Evolutionary conservation across 92 coral and sea anemone genomes (phyloP), one percentile per base, ranked within the genome.

Genomic region (Epizoanthus illoricatus): DNA sequence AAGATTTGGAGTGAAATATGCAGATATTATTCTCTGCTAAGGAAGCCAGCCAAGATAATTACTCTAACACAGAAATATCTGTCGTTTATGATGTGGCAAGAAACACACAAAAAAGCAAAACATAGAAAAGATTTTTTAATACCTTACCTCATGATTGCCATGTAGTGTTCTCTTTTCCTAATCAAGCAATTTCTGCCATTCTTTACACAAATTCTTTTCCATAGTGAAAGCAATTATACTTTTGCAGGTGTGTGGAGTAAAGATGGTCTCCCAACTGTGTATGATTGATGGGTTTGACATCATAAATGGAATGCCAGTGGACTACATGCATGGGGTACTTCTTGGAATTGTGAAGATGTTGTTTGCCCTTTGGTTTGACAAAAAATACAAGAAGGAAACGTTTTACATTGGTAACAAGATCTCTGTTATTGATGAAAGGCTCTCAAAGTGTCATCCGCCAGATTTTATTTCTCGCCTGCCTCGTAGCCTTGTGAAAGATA

Each of bases 401-500:
- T 76, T 79, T 72, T 56, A 71, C 79, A 80, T 78, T 52, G 68
- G 86, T 10, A 60, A 68, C 49, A 65, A 69, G 19, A 54, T 81
- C 13, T 19, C 62, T 18, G 24, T 58, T 18, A 18, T 81, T 16
- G 85, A 81, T 43, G 79, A 81, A 33, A 57, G 84, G 61, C 84
- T 80, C 23, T 21, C 61, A 65, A 65, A 80, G 69, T 83, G 86
- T 39, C 81, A 83, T 16, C 81, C 87, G 18, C 87, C 81, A 40
- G 87, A 84, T 62, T 84, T 73, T 72, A 73, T 74, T 59, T 84
- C 87, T 20, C 15, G 87, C 17, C 65, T 84, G 81, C 82, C 87
- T 41, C 87, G 55, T 62, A 52, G 87, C 33, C 72, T 68, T 41
- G 36, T 84, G 43, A 73, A 84, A 66, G 87, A 84, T 55, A 33